Evolutionary conservation across 2,113 vertebrate genomes (phyloP).

Genomic region (Crotalus helleri): DNA sequence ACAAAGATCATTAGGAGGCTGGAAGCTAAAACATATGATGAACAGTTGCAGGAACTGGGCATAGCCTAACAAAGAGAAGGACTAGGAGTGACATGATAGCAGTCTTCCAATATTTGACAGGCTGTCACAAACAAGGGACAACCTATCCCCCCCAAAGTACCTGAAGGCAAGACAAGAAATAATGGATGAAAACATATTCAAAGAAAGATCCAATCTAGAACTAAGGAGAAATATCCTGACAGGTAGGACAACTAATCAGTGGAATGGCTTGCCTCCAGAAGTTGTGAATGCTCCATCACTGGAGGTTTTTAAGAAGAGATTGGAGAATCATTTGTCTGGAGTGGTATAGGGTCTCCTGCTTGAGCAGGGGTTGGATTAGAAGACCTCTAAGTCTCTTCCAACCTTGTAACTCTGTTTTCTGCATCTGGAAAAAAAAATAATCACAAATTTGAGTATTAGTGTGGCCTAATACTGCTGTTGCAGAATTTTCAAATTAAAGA

Average conservation of each 20-base stretch:
- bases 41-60: not conserved
- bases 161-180: not conserved
- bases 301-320: not conserved
- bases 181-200: not conserved
- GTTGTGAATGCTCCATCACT: not conserved
- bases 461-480: constrained; percentile 62
- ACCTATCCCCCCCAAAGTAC: not conserved
- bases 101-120: not conserved
- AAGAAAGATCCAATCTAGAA: not conserved
- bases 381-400: not conserved
- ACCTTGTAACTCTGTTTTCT: not conserved
- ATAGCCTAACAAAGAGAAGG: not conserved
- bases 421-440: constrained; percentile 29
- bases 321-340: not conserved
- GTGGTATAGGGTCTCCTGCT: not conserved
- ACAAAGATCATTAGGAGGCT: not conserved
- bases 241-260: not conserved
- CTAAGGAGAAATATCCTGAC: not conserved
- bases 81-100: not conserved
- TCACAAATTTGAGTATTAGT: not conserved
- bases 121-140: not conserved
- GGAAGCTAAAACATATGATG: not conserved
- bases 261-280: not conserved
- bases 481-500: constrained; percentile 37
- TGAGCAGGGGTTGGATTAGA: not conserved